Conservation (phyloP, 2,888 invertebrate species). For the Chalcosyrphus nemorum region DNA sequence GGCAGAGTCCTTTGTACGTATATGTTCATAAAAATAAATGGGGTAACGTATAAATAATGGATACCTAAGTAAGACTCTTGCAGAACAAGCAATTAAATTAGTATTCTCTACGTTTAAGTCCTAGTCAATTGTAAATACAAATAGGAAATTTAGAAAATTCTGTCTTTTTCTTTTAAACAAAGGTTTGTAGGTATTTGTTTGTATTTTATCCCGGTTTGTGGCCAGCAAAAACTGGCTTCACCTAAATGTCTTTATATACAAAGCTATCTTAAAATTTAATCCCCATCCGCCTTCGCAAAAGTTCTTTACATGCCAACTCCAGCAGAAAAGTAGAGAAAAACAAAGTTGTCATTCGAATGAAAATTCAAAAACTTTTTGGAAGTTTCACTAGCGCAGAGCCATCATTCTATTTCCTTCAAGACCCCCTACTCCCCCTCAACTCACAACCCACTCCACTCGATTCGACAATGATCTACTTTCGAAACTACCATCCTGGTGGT, state of each 20-base stretch:
- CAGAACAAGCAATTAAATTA: too few relatives aligned
- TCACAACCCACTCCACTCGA: constrained; percentile 26
- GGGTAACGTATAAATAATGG: too few relatives aligned
- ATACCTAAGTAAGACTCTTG: too few relatives aligned
- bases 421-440: neutral
- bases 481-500: constrained; percentile 67
- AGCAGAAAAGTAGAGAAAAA: constrained; percentile 56
- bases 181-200: neutral
- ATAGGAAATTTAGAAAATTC: too few relatives aligned
- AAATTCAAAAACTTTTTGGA: constrained; percentile 71
- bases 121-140: neutral
- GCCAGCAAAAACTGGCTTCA: neutral
- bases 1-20: too few relatives aligned
- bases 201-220: neutral
- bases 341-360: constrained; percentile 70
- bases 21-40: too few relatives aligned
- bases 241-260: neutral
- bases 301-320: constrained; percentile 50
- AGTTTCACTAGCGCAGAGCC: constrained; percentile 63
- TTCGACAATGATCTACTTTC: constrained; percentile 71
- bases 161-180: neutral
- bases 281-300: constrained; percentile 42
- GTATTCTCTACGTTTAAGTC: neutral
- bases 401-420: constrained; percentile 64
- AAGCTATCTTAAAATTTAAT: constrained; percentile 26